These are phyloP conservation scores for Drosophila pseudotalamancana DNA, from an alignment of 2,888 invertebrate species.

Conservation along the genomic window DNA sequence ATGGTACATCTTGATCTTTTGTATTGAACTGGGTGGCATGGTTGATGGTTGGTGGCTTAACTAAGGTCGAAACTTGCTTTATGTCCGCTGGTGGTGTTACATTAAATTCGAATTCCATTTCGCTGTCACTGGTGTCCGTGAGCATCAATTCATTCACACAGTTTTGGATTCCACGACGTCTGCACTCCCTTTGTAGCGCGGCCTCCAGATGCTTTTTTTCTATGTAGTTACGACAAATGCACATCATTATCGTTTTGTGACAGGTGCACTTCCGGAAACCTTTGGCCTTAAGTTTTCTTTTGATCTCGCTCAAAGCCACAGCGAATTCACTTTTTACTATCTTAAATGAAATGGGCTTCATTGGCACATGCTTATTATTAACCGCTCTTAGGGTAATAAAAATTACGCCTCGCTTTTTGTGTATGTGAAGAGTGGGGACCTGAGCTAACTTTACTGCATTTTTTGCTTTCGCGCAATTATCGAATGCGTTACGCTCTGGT, in stretches of 20 bases:
- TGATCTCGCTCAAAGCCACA: conserved; percentile 85
- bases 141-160: conserved; percentile 71
- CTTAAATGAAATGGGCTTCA: conserved; percentile 88
- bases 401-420: conserved; percentile 87
- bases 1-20: conserved; percentile 81
- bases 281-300: conserved; percentile 85
- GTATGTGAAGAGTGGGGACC: conserved; percentile 87
- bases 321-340: conserved; percentile 86
- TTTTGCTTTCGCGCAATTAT: conserved; percentile 79
- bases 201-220: conserved; percentile 84
- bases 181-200: conserved; percentile 85
- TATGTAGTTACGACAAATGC: conserved; percentile 72
- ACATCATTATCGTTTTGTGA: conserved; percentile 84
- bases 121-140: conserved; percentile 83
- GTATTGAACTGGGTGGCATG: conserved; percentile 87
- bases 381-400: conserved; percentile 85
- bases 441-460: conserved; percentile 31
- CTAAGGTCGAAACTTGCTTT: no score
- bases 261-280: conserved; percentile 86
- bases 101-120: conserved; percentile 89
- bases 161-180: conserved; percentile 49
- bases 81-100: conserved; percentile 89
- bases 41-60: conserved; percentile 72
- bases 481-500: conserved; percentile 54
- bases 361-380: not conserved